A percentile compares a stretch with the other conserved stretches of the same genome.
Conservation (phyloP, 37 sponge, comb jelly and placozoan species). For the Tethya wilhelma region DNA sequence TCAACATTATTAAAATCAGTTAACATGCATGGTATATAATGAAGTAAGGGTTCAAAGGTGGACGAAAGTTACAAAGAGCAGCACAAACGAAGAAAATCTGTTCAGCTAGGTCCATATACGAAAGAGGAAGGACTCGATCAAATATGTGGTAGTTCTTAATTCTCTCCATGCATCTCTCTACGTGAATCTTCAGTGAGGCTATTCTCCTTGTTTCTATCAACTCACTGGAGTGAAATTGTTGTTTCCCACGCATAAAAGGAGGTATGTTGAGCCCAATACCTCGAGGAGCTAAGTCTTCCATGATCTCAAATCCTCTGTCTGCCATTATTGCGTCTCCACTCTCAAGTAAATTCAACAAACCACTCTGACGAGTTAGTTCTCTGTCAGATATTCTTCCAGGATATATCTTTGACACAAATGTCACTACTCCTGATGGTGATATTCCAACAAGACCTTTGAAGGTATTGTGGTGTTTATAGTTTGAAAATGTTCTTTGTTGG, state of each 20-base stretch:
- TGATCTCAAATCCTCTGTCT: no score
- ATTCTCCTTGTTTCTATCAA: no score
- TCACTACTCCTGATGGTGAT: constrained; percentile 46
- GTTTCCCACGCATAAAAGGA: no score
- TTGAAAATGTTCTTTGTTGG: constrained; percentile 54
- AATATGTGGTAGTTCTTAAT: constrained; percentile 62
- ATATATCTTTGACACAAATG: constrained; percentile 52
- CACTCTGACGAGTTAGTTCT: constrained; percentile 25
- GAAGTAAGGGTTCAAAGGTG: not conserved
- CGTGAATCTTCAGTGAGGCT: constrained; percentile 67
- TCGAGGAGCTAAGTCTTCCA: constrained; percentile 15
- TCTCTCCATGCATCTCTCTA: constrained; percentile 59
- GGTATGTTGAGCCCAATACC: no score
- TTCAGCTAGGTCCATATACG: constrained; percentile 40
- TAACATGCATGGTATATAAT: no score
- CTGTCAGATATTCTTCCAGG: constrained; percentile 62
- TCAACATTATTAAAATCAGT: not conserved
- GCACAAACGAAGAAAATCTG: constrained; percentile 62
- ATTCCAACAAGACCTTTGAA: constrained; percentile 64
- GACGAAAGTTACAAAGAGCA: constrained; percentile 51
- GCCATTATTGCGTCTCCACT: constrained; percentile 66
- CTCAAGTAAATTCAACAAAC: constrained; percentile 52
- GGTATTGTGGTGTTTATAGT: constrained; percentile 62
- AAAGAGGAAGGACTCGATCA: no score
- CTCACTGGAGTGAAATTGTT: no score